A percentile compares a stretch with the other conserved stretches of the same genome.
These are phyloP conservation scores for Cyphomyrus discorhynchus DNA, from an alignment of 2,113 vertebrate genomes.

Conservation along the genomic window DNA sequence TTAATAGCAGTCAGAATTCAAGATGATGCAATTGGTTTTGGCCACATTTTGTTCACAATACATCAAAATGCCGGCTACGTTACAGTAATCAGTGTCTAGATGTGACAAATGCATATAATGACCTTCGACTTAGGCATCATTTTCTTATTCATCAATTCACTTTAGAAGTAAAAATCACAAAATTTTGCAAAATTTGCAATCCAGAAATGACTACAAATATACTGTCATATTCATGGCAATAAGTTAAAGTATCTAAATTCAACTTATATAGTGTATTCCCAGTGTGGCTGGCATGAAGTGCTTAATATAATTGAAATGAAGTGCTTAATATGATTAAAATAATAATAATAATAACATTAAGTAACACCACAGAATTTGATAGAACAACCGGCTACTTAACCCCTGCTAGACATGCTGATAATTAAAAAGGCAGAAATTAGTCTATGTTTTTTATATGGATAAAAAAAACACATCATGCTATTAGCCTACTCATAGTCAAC, in stretches of 20 bases:
- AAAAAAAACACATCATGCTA: background rate
- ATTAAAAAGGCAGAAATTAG: background rate
- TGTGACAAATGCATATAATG: background rate
- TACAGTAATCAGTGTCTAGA: background rate
- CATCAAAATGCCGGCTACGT: background rate
- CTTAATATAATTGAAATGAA: too few relatives aligned
- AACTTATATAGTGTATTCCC: background rate
- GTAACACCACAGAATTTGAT: background rate
- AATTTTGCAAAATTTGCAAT: background rate
- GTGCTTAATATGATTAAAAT: background rate
- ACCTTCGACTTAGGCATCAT: background rate
- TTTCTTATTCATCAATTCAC: background rate
- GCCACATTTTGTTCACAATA: background rate
- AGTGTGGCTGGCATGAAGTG: background rate
- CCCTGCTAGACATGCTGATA: background rate
- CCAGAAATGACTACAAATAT: background rate
- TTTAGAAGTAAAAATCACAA: background rate
- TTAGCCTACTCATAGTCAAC: background rate
- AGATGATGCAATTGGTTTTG: background rate
- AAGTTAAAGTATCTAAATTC: background rate
- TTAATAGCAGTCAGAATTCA: background rate
- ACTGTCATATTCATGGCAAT: background rate
- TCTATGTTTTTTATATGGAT: background rate
- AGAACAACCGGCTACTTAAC: background rate
- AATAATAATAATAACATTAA: background rate